Base-by-base conservation (phyloP, 2,113 vertebrate species). In the Centropus bengalensis region DNA sequence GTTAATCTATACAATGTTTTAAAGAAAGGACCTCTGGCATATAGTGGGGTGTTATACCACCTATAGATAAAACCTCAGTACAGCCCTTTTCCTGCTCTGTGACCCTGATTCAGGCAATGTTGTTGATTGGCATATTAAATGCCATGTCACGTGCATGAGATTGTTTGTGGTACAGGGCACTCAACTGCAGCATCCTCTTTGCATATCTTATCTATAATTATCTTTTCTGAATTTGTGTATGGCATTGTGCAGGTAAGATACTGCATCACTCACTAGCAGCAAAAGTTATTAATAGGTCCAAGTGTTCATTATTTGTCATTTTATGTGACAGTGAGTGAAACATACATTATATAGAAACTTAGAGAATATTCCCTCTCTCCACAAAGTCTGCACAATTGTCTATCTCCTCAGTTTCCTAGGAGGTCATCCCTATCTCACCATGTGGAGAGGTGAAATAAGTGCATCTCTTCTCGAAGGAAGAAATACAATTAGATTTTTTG, bases 21-120 rank as follows among this genome's bases (percentile, higher is more conserved):
- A 68, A 85, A 80, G 51, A 63, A 87, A 85, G 26, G 13, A 40
- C 55, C 67, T 62, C 1, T 4, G 74, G 47, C 59, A 96, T 89
- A 82, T 18, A 80, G 70, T 74, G 89, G 87, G 93, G 82, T 94
- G 7, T 94, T 89, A 89, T 86, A 95, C 91, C 88, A 95, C 85
- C 85, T 92, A 91, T 93, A 94, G 95, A 86, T 91, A 96, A 89
- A 96, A 89, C 19, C 52, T 88, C 47, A 93, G 82, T 94, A 94
- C 64, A 95, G 20, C 42, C 87, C 21, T 82, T 82, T 55, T 24
- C 32, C 63, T 94, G 28, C 64, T 84, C 44, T 56, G 49, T 81
- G 64, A 81, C 33, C 79, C 62, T 77, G 38, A 19, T 78, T 67
- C 64, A 80, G 75, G 42, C 66, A 7, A 5, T 47, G 19, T 55